Percentiles rank a stretch among this genome's conserved stretches.
These are phyloP conservation scores for Troides oblongomaculatus DNA, from an alignment of 2,888 invertebrate species.

Conservation along the genomic window DNA sequence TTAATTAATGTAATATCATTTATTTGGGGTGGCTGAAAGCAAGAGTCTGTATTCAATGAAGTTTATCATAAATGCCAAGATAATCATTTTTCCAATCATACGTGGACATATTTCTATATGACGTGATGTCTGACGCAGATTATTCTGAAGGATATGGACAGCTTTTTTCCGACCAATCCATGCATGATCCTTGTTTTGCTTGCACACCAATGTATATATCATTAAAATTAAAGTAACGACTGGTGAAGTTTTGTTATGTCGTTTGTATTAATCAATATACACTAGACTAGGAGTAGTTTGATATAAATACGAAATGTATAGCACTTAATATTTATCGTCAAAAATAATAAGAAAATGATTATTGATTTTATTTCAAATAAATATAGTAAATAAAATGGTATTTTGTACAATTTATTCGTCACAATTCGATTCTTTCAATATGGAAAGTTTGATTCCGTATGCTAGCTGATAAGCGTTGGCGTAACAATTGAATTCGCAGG, in stretches of 20 bases:
- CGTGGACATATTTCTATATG: slow-evolving; percentile 47
- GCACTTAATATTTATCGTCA: background rate
- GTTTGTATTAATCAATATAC: background rate
- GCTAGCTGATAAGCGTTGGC: slow-evolving; percentile 5
- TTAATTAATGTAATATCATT: background rate
- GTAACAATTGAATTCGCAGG: slow-evolving; percentile 24
- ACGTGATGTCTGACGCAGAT: slow-evolving; percentile 42
- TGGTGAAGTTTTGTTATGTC: slow-evolving; percentile 32
- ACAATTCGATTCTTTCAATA: slow-evolving; percentile 15
- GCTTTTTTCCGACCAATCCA: slow-evolving; percentile 34
- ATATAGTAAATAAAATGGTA: background rate
- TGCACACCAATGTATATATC: slow-evolving; percentile 15
- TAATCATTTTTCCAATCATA: slow-evolving; percentile 40
- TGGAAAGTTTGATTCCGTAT: slow-evolving; percentile 9
- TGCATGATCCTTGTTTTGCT: slow-evolving; percentile 28
- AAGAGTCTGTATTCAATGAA: slow-evolving; percentile 38
- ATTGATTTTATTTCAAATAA: background rate
- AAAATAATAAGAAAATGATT: background rate
- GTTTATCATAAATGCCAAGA: slow-evolving; percentile 35
- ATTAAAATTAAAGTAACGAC: slow-evolving; percentile 34
- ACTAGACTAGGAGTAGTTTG: background rate
- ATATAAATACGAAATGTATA: background rate
- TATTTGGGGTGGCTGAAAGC: slow-evolving; percentile 31
- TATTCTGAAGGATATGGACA: slow-evolving; percentile 47
- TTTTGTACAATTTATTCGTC: slow-evolving; percentile 4